Percentiles rank a stretch among this genome's conserved stretches.
Evolutionary conservation across 2,888 invertebrate species (phyloP).

Genomic region (Onchidella celtica): DNA sequence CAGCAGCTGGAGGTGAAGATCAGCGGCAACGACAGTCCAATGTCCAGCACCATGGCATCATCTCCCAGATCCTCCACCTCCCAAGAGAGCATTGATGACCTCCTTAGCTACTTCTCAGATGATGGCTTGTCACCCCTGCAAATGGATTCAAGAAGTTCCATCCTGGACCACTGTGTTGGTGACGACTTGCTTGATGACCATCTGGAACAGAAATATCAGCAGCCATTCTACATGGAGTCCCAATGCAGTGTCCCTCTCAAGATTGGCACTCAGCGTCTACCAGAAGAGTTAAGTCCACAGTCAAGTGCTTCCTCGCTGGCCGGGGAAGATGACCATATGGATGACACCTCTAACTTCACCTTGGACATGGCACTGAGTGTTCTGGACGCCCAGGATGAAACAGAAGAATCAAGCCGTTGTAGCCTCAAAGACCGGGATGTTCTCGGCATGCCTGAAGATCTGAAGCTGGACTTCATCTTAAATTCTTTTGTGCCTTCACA

Average conservation of each 20-base stretch:
- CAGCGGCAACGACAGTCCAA: not conserved
- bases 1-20: not conserved
- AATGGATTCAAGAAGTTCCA: constrained; percentile 44
- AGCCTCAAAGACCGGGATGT: constrained; percentile 25
- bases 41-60: not conserved
- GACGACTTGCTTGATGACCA: constrained; percentile 58
- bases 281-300: constrained; percentile 49
- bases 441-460: constrained; percentile 26
- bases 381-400: not conserved
- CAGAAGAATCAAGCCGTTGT: not conserved
- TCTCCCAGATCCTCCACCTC: constrained; percentile 1
- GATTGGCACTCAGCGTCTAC: constrained; percentile 1
- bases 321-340: constrained; percentile 55
- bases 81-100: constrained; percentile 61
- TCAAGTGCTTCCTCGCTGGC: constrained; percentile 46
- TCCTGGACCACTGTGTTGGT: constrained; percentile 22
- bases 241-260: not conserved
- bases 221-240: constrained; percentile 34
- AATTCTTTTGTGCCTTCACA: constrained; percentile 62
- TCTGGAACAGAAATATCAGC: not conserved
- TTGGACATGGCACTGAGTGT: constrained; percentile 44
- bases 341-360: constrained; percentile 30
- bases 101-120: constrained; percentile 57
- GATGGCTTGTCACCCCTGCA: constrained; percentile 46
- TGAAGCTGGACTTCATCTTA: constrained; percentile 67